A percentile compares a stretch with the other conserved stretches of the same genome.
Conservation (phyloP, 2,113 vertebrate species). For the Balaeniceps rex region DNA sequence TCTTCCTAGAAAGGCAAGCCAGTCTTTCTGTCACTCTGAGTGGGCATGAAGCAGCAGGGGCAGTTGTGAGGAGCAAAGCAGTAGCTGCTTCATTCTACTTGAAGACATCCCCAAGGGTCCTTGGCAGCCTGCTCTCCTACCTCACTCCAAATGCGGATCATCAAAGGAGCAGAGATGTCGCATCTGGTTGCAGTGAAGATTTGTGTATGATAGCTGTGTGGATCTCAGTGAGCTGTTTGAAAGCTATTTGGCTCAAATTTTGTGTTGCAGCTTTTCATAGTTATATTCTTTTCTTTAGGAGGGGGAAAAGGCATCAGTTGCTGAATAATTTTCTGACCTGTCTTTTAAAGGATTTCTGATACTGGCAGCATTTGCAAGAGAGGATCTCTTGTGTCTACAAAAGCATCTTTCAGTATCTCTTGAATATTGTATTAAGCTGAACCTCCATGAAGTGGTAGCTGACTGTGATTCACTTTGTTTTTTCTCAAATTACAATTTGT, state of each 20-base stretch:
- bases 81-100: not conserved
- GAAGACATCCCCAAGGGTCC: not conserved
- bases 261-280: not conserved
- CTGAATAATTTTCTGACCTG: not conserved
- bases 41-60: not conserved
- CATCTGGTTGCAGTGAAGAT: not conserved
- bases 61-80: rapidly evolving
- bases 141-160: not conserved
- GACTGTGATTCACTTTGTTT: not conserved
- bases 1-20: not conserved
- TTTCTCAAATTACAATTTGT: not conserved
- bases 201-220: not conserved
- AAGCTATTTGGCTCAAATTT: not conserved
- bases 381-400: not conserved
- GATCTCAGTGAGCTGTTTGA: not conserved
- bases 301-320: not conserved
- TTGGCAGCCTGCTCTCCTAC: not conserved
- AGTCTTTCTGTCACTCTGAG: not conserved
- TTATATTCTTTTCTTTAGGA: not conserved
- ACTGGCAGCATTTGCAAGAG: not conserved
- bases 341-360: not conserved
- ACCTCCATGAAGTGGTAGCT: not conserved
- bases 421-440: not conserved
- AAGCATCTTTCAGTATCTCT: not conserved
- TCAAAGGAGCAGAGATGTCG: not conserved